Evolutionary conservation across 2,797 vertebrate species (phyloP).

Genomic region (Picus viridis): DNA sequence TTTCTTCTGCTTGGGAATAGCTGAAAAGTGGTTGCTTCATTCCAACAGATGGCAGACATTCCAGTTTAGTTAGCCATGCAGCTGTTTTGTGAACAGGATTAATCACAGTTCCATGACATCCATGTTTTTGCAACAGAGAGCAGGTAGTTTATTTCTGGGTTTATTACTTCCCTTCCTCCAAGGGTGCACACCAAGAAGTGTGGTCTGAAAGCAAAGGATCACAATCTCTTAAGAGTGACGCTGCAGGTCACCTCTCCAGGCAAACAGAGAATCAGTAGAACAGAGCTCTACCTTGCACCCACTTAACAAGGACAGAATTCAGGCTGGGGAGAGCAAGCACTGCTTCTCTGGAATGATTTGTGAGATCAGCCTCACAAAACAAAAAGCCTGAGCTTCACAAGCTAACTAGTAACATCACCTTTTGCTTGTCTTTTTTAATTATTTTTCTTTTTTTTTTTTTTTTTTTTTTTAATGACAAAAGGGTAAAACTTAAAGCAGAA

Average conservation of each 20-base stretch:
- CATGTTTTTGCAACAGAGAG: slow-evolving; percentile 31
- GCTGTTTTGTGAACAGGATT: neutral
- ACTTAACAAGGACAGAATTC: slow-evolving; percentile 30
- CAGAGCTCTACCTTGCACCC: slow-evolving; percentile 41
- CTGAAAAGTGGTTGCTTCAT: neutral
- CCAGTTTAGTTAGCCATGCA: slow-evolving; percentile 34
- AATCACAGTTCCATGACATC: slow-evolving; percentile 29
- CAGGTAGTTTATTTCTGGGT: slow-evolving; percentile 26
- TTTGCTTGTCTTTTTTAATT: neutral
- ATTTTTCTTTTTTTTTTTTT: neutral
- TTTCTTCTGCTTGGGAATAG: slow-evolving; percentile 14
- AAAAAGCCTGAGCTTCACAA: slow-evolving; percentile 53
- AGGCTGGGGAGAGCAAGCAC: neutral
- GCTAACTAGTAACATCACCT: neutral
- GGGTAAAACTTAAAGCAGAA: slow-evolving; percentile 70
- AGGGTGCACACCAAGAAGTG: neutral
- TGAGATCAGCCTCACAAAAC: slow-evolving; percentile 64
- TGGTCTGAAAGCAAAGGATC: slow-evolving; percentile 49
- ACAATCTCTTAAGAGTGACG: slow-evolving; percentile 12
- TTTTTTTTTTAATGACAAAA: slow-evolving; percentile 27
- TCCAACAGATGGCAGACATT: slow-evolving; percentile 23
- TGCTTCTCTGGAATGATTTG: slow-evolving; percentile 70
- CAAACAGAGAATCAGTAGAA: neutral
- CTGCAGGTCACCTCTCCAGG: slow-evolving; percentile 44
- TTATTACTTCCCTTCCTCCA: slow-evolving; percentile 13